These are phyloP conservation scores for Pachycephala philippinensis DNA, from an alignment of 2,113 vertebrate species.

Conservation along the genomic window DNA sequence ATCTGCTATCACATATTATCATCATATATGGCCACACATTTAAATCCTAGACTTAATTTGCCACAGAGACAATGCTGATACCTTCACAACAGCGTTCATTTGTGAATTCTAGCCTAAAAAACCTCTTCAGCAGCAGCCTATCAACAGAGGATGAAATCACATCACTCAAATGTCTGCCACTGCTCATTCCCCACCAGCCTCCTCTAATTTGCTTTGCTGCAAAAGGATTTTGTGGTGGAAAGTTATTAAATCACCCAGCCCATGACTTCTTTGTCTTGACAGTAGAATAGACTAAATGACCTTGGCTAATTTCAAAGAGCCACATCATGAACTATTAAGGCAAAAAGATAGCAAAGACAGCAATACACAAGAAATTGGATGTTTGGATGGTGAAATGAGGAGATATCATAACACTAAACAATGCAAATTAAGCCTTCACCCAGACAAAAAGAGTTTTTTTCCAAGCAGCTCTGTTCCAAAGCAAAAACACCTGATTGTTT, in stretches of 20 bases:
- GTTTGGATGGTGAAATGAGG: not conserved
- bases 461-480: not conserved
- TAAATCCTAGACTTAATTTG: not conserved
- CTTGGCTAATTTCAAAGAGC: constrained; percentile 7
- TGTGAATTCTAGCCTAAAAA: not conserved
- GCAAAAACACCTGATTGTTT: not conserved
- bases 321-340: not conserved
- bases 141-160: not conserved
- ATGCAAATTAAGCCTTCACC: not conserved
- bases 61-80: not conserved
- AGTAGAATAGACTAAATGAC: not conserved
- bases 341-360: not conserved
- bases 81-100: not conserved
- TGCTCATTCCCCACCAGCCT: not conserved
- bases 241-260: constrained; percentile 23
- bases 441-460: not conserved
- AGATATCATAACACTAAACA: not conserved
- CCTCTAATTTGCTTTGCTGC: constrained; percentile 5
- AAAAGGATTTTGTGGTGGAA: not conserved
- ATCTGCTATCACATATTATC: not conserved
- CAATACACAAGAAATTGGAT: not conserved
- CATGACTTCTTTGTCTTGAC: not conserved
- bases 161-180: not conserved
- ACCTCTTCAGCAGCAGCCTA: not conserved
- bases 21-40: not conserved